Evolutionary conservation across 2,797 vertebrate genomes (phyloP).

Genomic region (Yasuhikotakia modesta): DNA sequence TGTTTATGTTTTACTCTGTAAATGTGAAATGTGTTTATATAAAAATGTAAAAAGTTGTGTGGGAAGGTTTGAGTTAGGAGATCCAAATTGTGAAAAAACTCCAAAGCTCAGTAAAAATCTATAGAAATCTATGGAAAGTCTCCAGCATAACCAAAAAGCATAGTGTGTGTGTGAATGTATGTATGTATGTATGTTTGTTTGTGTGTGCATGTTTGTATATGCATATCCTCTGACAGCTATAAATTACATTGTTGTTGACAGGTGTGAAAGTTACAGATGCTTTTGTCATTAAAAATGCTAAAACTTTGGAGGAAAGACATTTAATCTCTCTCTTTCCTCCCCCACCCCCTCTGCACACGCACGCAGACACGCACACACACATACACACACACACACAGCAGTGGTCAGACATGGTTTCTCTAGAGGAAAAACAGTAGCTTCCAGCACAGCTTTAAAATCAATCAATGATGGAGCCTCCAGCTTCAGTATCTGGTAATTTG

Average conservation of each 20-base stretch:
- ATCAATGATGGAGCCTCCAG: constrained; percentile 66
- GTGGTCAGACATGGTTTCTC: constrained; percentile 33
- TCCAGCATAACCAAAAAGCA: neutral
- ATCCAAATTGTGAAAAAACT: neutral
- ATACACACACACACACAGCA: constrained; percentile 2
- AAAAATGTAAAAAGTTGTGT: neutral
- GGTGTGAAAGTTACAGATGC: constrained; percentile 31
- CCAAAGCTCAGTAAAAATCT: neutral
- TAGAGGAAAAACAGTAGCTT: constrained; percentile 54
- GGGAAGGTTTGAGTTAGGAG: neutral
- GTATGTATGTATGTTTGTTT: constrained; percentile 24
- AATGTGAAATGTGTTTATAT: neutral
- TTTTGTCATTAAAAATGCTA: constrained; percentile 34
- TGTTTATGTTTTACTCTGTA: no score
- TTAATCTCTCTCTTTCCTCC: constrained; percentile 13
- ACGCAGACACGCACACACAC: no score
- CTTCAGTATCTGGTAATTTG: constrained; percentile 34
- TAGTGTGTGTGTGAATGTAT: no score
- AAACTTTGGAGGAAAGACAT: constrained; percentile 27
- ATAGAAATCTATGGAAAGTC: no score
- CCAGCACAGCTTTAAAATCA: constrained; percentile 66
- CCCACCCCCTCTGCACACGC: neutral
- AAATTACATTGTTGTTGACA: constrained; percentile 21
- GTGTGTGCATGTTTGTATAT: constrained; percentile 30
- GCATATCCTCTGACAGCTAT: constrained; percentile 16